Conservation (phyloP, 2,797 vertebrate genomes). For the Allobates femoralis region DNA sequence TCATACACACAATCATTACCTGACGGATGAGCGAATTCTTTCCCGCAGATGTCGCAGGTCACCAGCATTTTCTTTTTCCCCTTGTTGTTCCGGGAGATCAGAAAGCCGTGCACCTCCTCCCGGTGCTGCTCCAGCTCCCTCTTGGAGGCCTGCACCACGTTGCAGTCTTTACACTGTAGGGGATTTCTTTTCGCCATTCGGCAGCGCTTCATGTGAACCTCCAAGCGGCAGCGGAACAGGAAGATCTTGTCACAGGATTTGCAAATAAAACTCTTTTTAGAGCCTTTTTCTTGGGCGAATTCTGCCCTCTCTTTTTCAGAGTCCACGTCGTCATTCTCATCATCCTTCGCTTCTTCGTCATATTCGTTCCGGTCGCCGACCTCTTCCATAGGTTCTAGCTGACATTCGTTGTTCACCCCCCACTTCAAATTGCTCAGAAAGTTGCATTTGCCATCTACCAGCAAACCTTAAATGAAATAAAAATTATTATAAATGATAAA, state of each 20-base stretch:
- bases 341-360: conserved; percentile 60
- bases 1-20: conserved; percentile 69
- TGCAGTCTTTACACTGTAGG: conserved; percentile 77
- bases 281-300: conserved; percentile 57
- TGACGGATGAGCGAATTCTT: conserved; percentile 87
- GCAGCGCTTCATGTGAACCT: conserved; percentile 83
- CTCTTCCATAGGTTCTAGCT: conserved; percentile 64
- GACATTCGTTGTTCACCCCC: conserved; percentile 66
- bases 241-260: conserved; percentile 84
- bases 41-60: conserved; percentile 82
- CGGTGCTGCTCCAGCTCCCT: conserved; percentile 81
- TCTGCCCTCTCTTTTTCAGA: conserved; percentile 53
- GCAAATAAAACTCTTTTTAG: conserved; percentile 79
- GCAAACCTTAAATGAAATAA: conserved; percentile 65
- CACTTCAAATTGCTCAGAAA: conserved; percentile 61
- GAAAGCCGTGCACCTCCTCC: conserved; percentile 70
- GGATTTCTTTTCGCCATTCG: conserved; percentile 74
- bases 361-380: conserved; percentile 28
- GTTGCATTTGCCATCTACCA: conserved; percentile 62
- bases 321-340: conserved; percentile 45
- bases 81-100: conserved; percentile 67
- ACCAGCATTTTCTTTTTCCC: conserved; percentile 78
- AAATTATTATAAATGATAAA: neutral
- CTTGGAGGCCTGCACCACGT: conserved; percentile 69
- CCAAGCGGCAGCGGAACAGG: conserved; percentile 83